phyloP scores from a whole-genome alignment of 2,797 vertebrate species.

The Sebastes nivosus region DNA sequence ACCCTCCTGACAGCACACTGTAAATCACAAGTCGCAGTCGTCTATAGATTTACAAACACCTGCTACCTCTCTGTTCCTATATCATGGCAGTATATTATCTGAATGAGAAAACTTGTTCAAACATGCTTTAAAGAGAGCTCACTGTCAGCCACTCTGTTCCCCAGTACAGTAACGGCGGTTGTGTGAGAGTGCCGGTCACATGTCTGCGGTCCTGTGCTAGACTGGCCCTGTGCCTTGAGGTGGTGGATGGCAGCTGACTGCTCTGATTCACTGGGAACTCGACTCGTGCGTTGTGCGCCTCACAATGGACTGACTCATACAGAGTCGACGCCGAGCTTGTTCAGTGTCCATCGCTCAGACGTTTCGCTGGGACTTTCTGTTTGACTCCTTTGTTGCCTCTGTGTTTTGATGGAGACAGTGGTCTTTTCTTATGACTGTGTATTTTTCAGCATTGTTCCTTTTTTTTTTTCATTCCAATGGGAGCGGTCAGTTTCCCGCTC shows the following conservation, averaged over 20 bases:
- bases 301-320: slow-evolving; percentile 74
- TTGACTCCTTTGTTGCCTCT: slow-evolving; percentile 66
- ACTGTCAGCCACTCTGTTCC: slow-evolving; percentile 14
- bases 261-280: slow-evolving; percentile 66
- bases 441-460: slow-evolving; percentile 8
- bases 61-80: slow-evolving; percentile 38
- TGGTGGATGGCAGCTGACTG: slow-evolving; percentile 75
- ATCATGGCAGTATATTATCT: slow-evolving; percentile 28
- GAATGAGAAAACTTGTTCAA: slow-evolving; percentile 30
- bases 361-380: slow-evolving; percentile 60
- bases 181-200: slow-evolving; percentile 73
- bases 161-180: slow-evolving; percentile 45
- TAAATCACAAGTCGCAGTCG: slow-evolving; percentile 63
- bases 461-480: neutral
- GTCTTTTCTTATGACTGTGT: slow-evolving; percentile 33
- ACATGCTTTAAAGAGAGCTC: slow-evolving; percentile 36
- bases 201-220: slow-evolving; percentile 68
- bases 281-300: slow-evolving; percentile 60
- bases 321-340: slow-evolving; percentile 41
- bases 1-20: slow-evolving; percentile 50
- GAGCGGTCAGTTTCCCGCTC: neutral
- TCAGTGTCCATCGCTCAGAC: slow-evolving; percentile 49
- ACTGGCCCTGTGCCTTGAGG: slow-evolving; percentile 70
- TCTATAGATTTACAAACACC: slow-evolving; percentile 65
- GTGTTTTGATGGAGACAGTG: slow-evolving; percentile 54